Base-by-base conservation (phyloP, 2,113 vertebrate genomes). In the Saccopteryx leptura region DNA sequence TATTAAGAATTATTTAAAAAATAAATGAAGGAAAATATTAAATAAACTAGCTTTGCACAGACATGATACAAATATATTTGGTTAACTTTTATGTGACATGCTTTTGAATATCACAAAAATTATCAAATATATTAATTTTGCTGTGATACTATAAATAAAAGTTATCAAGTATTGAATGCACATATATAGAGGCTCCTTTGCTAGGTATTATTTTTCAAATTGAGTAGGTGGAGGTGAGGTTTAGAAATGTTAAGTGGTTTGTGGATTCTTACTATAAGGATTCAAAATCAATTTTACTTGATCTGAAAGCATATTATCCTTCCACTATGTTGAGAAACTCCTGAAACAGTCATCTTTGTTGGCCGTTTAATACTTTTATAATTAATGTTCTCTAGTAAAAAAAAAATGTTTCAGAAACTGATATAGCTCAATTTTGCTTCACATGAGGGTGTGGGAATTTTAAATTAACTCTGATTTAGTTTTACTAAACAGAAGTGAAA, bases 11-110 rank as follows among this genome's bases (percentile, higher is more conserved):
- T 89, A 26, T 54, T 87, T 10, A 84, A 72, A 84, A 92, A 80
- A 78, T 50, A 86, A 91, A 46, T 88, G 91, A 92, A 48, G 80
- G 5, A 92, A 92, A 96, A 86, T 5, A 84, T 74, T 88, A 92
- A 88, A 84, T 95, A 11, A 78, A 81, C n/a, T 84, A 85, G n/a
- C 11, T 65, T 93, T 84, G 0, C 7, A 93, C 10, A 86, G 84
- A 92, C 5, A 15, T 65, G 21, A 31, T 93, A 14, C 17, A 72
- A 21, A 9, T 87, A 1, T 88, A 69, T 78, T 81, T 94, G 14
- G 75, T 15, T 75, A 76, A 76, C 15, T 78, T 91, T 92, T 68
- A 31, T 95, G 39, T 65, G 21, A 69, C 86, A 1, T 83, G n/a
- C 31, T 91, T 88, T 89, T 63, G 50, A 91, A 83, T 33, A 63